A percentile compares a stretch with the other conserved stretches of the same genome.
phyloP scores from a whole-genome alignment of 2,888 invertebrate genomes.

The Schizaphis graminum region DNA sequence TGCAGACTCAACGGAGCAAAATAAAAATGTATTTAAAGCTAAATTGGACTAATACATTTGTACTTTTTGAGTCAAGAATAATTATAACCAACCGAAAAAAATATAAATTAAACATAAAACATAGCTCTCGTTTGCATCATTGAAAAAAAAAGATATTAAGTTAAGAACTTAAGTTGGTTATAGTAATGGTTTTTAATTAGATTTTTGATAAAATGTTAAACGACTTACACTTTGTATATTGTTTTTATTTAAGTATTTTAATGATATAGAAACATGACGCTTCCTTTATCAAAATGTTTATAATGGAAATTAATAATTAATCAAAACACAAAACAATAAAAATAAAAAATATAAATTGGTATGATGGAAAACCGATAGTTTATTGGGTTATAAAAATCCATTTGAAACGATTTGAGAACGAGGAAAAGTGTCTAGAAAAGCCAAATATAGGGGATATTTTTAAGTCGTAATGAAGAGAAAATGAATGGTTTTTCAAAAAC shows the following conservation, averaged over 20 bases:
- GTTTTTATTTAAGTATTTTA: not conserved
- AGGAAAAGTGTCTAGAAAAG: not conserved
- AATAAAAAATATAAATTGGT: not conserved
- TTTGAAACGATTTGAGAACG: not conserved
- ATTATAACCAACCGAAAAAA: not conserved
- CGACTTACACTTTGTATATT: not conserved
- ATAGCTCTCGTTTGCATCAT: not conserved
- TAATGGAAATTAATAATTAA: not conserved
- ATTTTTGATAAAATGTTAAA: not conserved
- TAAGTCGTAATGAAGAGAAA: not conserved
- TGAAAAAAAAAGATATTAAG: not conserved
- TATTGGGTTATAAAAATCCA: not conserved
- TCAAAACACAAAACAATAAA: not conserved
- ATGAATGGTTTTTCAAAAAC: not conserved
- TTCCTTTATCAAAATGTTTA: not conserved
- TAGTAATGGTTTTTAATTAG: constrained; percentile 17
- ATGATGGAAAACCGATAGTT: not conserved
- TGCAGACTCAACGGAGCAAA: not conserved
- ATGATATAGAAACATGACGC: not conserved
- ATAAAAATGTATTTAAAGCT: not conserved
- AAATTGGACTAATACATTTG: not conserved
- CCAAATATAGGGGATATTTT: not conserved
- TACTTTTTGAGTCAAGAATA: not conserved
- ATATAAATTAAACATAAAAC: not conserved
- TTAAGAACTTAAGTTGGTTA: not conserved